These are phyloP conservation scores for Synanthedon tipuliformis DNA, from an alignment of 2,888 invertebrate genomes.

Conservation along the genomic window DNA sequence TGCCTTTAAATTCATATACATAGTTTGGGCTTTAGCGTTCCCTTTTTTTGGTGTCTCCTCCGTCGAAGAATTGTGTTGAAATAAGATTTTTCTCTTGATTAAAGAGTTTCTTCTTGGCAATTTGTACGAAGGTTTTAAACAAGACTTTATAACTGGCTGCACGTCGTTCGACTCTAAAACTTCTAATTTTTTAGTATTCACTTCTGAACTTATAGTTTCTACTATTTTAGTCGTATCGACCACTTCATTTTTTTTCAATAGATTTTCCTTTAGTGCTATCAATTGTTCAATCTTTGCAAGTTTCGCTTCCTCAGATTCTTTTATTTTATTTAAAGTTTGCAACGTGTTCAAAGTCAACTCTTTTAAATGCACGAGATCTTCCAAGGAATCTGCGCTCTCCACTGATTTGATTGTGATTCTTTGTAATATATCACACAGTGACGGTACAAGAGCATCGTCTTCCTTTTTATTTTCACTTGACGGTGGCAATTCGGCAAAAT, in stretches of 20 bases:
- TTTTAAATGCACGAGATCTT: conserved; percentile 34
- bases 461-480: conserved; percentile 19
- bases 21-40: conserved; percentile 32
- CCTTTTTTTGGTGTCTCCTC: conserved; percentile 29
- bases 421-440: conserved; percentile 45
- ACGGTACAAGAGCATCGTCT: conserved; percentile 45
- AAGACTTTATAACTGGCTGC: conserved; percentile 33
- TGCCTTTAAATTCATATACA: conserved; percentile 55
- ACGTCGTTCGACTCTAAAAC: conserved; percentile 10
- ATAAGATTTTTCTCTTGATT: conserved; percentile 38
- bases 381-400: conserved; percentile 20
- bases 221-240: conserved; percentile 11
- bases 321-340: conserved; percentile 35
- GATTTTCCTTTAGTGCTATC: conserved; percentile 26
- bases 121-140: conserved; percentile 42
- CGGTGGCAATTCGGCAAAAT: conserved; percentile 32
- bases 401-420: conserved; percentile 35
- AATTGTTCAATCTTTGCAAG: conserved; percentile 32
- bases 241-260: no score
- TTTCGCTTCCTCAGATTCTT: conserved; percentile 33
- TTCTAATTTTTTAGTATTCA: conserved; percentile 1
- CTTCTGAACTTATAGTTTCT: conserved; percentile 9
- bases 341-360: conserved; percentile 16
- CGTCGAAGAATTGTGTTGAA: conserved; percentile 31
- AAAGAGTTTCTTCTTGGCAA: conserved; percentile 42